phyloP scores from a whole-genome alignment of 2,113 vertebrate species.

The Poeciliopsis retropinna region DNA sequence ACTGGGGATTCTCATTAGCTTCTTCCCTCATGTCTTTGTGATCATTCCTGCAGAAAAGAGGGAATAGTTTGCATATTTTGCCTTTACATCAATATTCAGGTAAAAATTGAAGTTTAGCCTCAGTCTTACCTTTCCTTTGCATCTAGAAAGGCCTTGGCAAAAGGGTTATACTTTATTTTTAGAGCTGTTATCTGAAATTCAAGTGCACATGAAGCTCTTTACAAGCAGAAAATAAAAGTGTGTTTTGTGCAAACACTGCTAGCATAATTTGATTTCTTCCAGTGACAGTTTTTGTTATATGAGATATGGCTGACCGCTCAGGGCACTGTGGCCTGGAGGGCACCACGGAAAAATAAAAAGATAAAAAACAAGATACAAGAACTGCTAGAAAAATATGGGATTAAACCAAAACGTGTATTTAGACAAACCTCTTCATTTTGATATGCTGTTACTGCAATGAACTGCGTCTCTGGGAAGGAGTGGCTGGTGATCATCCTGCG shows the following conservation, averaged over 20 bases:
- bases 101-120: neutral
- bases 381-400: neutral
- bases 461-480: conserved; percentile 83
- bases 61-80: neutral
- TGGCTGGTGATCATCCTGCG: conserved; percentile 84
- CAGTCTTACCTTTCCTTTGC: conserved; percentile 81
- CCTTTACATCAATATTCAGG: neutral
- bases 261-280: neutral
- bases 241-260: conserved; percentile 1
- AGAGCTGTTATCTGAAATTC: conserved; percentile 77
- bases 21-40: conserved; percentile 74
- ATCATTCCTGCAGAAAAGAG: conserved; percentile 68
- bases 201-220: neutral
- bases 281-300: neutral
- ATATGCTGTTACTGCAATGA: conserved; percentile 84
- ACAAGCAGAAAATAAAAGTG: conserved; percentile 35
- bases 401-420: neutral
- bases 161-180: conserved; percentile 85
- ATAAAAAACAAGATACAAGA: too few species aligned
- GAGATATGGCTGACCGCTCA: neutral
- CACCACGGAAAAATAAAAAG: too few species aligned
- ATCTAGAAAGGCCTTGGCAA: conserved; percentile 84
- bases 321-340: neutral
- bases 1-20: conserved; percentile 75
- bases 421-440: conserved; percentile 83